phyloP scores from a whole-genome alignment of 2,797 vertebrate genomes.

The Sciurus carolinensis region DNA sequence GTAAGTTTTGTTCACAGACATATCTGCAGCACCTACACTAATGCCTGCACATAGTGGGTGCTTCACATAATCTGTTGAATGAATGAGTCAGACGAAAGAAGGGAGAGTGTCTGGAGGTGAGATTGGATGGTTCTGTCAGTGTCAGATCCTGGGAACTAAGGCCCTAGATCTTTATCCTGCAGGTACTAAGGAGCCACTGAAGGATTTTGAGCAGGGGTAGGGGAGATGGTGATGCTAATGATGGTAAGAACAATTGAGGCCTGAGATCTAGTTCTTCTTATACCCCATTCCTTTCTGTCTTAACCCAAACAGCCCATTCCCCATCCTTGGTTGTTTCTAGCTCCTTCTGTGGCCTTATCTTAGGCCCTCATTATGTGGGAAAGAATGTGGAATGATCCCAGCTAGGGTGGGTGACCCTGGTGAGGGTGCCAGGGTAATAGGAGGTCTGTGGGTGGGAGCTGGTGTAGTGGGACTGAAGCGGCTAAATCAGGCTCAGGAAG shows the following conservation, averaged over 20 bases:
- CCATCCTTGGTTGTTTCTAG: background rate
- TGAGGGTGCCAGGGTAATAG: slow-evolving; percentile 41
- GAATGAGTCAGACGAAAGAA: background rate
- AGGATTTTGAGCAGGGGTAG: background rate
- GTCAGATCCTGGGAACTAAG: background rate
- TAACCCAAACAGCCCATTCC: background rate
- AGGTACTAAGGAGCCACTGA: background rate
- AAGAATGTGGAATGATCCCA: slow-evolving; percentile 11
- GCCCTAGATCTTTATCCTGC: background rate
- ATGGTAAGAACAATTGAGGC: background rate
- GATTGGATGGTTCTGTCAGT: background rate
- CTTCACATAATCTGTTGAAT: background rate
- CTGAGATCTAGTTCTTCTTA: background rate
- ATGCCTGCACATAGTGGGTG: background rate
- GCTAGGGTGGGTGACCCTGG: slow-evolving; percentile 45
- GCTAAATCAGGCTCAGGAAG: slow-evolving; percentile 70
- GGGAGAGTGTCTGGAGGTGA: background rate
- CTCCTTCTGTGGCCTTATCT: slow-evolving; percentile 10
- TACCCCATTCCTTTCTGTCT: background rate
- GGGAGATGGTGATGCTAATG: background rate
- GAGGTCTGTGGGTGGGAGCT: slow-evolving; percentile 55
- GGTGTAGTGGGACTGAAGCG: background rate
- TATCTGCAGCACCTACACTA: background rate
- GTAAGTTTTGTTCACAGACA: background rate
- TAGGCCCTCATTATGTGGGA: slow-evolving; percentile 56